Percentiles rank a stretch among this genome's conserved stretches.
These are phyloP conservation scores for Orthosia cruda DNA, from an alignment of 2,888 invertebrate species.

Conservation along the genomic window DNA sequence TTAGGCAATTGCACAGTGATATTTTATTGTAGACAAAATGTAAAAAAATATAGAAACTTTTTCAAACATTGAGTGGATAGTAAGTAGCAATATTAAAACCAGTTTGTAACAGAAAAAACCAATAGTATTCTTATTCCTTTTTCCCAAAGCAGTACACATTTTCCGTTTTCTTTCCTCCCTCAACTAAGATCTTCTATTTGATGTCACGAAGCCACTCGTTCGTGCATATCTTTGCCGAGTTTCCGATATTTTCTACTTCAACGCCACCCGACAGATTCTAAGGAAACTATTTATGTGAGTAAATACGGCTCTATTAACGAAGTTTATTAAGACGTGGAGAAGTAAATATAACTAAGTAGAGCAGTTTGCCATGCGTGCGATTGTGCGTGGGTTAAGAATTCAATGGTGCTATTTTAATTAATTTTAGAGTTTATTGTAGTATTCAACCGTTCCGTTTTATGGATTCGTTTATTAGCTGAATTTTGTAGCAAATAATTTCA, in stretches of 20 bases:
- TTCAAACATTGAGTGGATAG: background rate
- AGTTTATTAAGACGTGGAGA: constrained; percentile 66
- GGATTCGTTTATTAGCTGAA: background rate
- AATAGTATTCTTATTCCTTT: background rate
- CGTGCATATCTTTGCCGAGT: constrained; percentile 65
- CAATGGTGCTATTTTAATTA: constrained; percentile 38
- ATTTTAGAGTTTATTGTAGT: constrained; percentile 26
- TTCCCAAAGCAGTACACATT: background rate
- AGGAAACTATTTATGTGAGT: constrained; percentile 66
- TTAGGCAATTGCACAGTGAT: background rate
- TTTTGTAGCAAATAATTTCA: background rate
- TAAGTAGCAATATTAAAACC: background rate
- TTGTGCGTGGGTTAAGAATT: constrained; percentile 41
- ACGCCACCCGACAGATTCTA: constrained; percentile 50
- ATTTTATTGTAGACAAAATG: background rate
- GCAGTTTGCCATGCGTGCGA: constrained; percentile 57
- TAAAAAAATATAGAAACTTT: too few species aligned
- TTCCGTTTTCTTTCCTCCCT: background rate
- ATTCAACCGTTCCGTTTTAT: background rate
- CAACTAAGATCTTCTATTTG: constrained; percentile 36
- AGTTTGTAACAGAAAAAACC: background rate
- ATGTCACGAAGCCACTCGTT: constrained; percentile 60
- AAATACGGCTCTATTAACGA: constrained; percentile 67
- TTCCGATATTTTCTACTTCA: constrained; percentile 64
- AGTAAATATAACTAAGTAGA: constrained; percentile 63